Percentiles rank a stretch among this genome's conserved stretches.
These are phyloP conservation scores for Odontocolon sp. DNA, from an alignment of 2,888 invertebrate genomes.

Conservation along the genomic window DNA sequence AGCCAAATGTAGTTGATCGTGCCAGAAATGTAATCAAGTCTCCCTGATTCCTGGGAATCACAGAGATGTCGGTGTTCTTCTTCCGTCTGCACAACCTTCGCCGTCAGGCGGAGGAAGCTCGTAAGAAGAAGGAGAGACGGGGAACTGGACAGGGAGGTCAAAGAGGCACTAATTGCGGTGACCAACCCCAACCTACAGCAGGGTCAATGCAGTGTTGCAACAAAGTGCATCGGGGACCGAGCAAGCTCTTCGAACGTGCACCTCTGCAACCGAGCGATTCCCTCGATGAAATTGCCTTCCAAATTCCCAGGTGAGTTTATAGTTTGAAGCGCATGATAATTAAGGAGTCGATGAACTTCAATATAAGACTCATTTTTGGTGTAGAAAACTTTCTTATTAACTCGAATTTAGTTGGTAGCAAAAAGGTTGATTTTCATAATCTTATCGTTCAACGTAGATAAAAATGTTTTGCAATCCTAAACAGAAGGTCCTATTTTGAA, in stretches of 20 bases:
- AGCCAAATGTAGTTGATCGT: background rate
- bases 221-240: constrained; percentile 85
- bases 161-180: constrained; percentile 76
- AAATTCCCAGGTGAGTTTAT: constrained; percentile 91
- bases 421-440: too few relatives aligned
- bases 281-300: constrained; percentile 94
- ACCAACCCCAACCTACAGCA: constrained; percentile 79
- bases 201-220: constrained; percentile 81
- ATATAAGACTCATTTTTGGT: background rate
- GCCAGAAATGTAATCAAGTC: constrained; percentile 37
- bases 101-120: constrained; percentile 90
- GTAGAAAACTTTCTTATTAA: background rate
- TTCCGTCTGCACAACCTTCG: constrained; percentile 96
- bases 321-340: background rate
- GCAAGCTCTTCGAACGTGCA: constrained; percentile 91
- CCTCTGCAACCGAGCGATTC: constrained; percentile 93
- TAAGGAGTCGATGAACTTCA: background rate
- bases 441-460: background rate
- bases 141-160: constrained; percentile 74
- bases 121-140: constrained; percentile 83
- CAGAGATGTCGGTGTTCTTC: constrained; percentile 97
- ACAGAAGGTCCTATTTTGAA: background rate
- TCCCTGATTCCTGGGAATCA: constrained; percentile 34
- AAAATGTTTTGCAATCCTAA: background rate
- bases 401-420: too few relatives aligned